Evolutionary conservation across 2,797 vertebrate species (phyloP).

Genomic region (Tiaroga cobitis): DNA sequence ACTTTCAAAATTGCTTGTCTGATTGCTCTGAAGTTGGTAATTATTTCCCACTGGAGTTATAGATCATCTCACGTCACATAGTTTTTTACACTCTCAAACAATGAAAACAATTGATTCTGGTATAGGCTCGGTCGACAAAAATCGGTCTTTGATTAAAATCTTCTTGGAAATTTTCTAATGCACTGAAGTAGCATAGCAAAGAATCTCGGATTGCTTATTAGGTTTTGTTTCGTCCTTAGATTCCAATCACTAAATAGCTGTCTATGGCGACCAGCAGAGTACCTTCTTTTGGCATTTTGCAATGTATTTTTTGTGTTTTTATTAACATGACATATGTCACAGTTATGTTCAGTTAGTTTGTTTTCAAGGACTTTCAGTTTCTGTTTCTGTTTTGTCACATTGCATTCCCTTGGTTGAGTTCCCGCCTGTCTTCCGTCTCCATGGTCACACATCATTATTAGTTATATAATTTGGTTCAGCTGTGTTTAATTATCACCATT

Average conservation of each 20-base stretch:
- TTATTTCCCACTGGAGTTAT: background rate
- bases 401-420: too few relatives aligned
- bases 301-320: constrained; percentile 12
- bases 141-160: background rate
- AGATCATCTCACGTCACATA: background rate
- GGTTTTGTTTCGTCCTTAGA: background rate
- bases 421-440: too few relatives aligned
- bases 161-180: background rate
- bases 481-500: too few relatives aligned
- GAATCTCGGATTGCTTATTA: background rate
- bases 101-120: background rate
- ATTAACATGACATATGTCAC: constrained; percentile 5
- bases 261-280: background rate
- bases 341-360: too few relatives aligned
- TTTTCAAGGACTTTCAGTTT: too few relatives aligned
- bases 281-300: constrained; percentile 1
- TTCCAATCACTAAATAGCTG: background rate
- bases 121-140: background rate
- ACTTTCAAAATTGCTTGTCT: background rate
- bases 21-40: background rate
- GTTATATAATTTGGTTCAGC: too few relatives aligned
- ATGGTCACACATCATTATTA: too few relatives aligned
- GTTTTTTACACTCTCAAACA: background rate
- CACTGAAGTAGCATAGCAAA: background rate
- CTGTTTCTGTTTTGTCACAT: too few relatives aligned